phyloP scores from a whole-genome alignment of 2,888 invertebrate genomes.

The Torymus auratus region DNA sequence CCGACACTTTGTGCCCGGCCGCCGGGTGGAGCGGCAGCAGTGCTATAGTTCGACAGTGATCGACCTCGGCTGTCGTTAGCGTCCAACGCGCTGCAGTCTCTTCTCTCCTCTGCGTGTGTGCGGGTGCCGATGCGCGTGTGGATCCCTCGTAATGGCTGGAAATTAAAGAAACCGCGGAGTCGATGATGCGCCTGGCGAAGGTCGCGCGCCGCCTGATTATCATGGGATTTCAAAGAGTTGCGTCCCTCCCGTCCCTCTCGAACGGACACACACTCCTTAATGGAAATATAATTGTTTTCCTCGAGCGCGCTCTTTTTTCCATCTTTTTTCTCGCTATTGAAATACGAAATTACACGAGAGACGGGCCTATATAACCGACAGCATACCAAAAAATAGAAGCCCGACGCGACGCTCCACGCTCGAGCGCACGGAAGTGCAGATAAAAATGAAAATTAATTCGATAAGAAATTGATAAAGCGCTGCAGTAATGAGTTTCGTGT shows the following conservation, averaged over 20 bases:
- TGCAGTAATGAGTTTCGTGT: constrained; percentile 52
- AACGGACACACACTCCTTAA: constrained; percentile 60
- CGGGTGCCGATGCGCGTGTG: neutral
- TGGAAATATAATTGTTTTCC: constrained; percentile 69
- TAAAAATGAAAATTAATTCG: constrained; percentile 47
- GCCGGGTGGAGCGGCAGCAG: neutral
- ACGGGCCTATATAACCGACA: too few species aligned
- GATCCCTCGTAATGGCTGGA: constrained; percentile 66
- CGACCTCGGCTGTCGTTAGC: constrained; percentile 50
- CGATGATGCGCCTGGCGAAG: constrained; percentile 61
- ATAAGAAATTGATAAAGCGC: constrained; percentile 48
- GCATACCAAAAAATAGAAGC: too few species aligned
- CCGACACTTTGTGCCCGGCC: constrained; percentile 23
- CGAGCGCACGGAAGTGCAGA: neutral
- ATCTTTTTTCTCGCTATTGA: constrained; percentile 21
- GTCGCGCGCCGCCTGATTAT: constrained; percentile 63
- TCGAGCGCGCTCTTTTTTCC: constrained; percentile 22
- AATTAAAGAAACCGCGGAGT: constrained; percentile 68
- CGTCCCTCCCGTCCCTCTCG: constrained; percentile 51
- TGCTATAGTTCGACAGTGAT: constrained; percentile 40
- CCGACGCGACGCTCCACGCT: too few species aligned
- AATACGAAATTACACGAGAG: constrained; percentile 23
- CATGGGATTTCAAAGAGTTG: constrained; percentile 65
- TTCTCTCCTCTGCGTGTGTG: neutral
- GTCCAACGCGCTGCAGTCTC: constrained; percentile 3